Conservation (phyloP, 2,113 vertebrate genomes). For the Sus scrofa region DNA sequence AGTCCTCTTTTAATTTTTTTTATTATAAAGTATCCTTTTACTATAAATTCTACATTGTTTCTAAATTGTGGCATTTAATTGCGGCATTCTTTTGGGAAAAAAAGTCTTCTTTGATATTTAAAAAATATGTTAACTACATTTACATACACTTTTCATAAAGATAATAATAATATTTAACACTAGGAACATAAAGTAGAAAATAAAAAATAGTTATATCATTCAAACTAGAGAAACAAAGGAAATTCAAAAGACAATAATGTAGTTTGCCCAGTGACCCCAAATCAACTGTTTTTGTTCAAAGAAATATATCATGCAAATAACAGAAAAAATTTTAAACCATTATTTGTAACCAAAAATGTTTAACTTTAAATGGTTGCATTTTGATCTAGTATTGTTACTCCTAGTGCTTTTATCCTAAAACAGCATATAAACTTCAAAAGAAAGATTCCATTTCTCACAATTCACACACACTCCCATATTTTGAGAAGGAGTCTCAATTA, state of each 20-base stretch:
- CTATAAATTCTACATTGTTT: constrained; percentile 52
- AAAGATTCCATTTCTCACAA: constrained; percentile 73
- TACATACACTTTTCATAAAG: constrained; percentile 10
- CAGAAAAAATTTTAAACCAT: constrained; percentile 1
- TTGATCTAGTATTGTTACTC: constrained; percentile 51
- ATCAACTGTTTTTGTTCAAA: neutral
- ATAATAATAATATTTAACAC: neutral
- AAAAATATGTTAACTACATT: constrained; percentile 55
- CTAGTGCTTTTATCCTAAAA: constrained; percentile 67
- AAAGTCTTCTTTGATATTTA: neutral
- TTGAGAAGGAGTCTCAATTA: constrained; percentile 66
- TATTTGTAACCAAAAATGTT: constrained; percentile 12
- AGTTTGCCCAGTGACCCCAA: constrained; percentile 5
- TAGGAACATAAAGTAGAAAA: neutral
- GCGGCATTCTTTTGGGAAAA: neutral
- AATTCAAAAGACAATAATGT: constrained; percentile 42
- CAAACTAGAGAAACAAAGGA: constrained; percentile 43
- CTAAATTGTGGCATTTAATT: constrained; percentile 37
- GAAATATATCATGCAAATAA: constrained; percentile 9
- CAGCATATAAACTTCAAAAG: constrained; percentile 69
- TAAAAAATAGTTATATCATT: neutral
- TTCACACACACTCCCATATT: neutral
- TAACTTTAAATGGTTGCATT: constrained; percentile 70
- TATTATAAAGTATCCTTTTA: neutral
- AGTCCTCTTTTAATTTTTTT: too few relatives aligned